A percentile compares a stretch with the other conserved stretches of the same genome.
Conservation (phyloP, 2,888 invertebrate species). For the Scaeva pyrastri region DNA sequence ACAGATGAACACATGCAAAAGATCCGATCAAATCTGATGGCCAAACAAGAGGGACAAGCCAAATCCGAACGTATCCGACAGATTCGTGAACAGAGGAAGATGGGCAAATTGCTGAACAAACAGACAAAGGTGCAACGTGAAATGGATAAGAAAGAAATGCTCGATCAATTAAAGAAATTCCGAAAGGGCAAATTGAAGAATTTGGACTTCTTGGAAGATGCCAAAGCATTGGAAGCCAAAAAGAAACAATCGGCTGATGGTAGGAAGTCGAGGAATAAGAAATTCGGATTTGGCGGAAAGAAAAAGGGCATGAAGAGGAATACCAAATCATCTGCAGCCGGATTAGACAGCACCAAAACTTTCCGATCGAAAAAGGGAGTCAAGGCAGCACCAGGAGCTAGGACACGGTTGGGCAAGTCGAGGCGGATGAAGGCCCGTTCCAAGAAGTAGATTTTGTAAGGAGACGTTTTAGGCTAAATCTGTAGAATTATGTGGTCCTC, state of each 20-base stretch:
- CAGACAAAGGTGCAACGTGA: slow-evolving; percentile 93
- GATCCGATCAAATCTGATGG: slow-evolving; percentile 91
- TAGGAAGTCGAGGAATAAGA: slow-evolving; percentile 90
- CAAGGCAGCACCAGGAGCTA: slow-evolving; percentile 81
- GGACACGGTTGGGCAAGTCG: slow-evolving; percentile 86
- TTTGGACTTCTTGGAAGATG: slow-evolving; percentile 91
- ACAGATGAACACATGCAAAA: slow-evolving; percentile 99
- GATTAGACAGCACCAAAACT: slow-evolving; percentile 80
- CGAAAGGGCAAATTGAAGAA: slow-evolving; percentile 92
- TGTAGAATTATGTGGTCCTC: slow-evolving; percentile 26
- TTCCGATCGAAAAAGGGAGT: slow-evolving; percentile 77
- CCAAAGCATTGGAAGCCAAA: slow-evolving; percentile 82
- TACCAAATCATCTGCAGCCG: slow-evolving; percentile 89
- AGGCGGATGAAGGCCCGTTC: slow-evolving; percentile 82
- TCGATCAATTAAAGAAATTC: slow-evolving; percentile 96
- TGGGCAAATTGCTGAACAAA: slow-evolving; percentile 94
- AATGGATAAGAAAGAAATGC: slow-evolving; percentile 95
- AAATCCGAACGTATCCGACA: slow-evolving; percentile 95
- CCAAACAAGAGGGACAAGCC: slow-evolving; percentile 93
- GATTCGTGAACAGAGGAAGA: slow-evolving; percentile 95
- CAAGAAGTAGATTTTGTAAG: slow-evolving; percentile 77
- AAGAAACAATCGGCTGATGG: slow-evolving; percentile 84
- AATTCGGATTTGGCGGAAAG: slow-evolving; percentile 98
- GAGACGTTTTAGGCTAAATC: slow-evolving; percentile 39
- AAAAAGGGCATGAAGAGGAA: slow-evolving; percentile 96